Evolutionary conservation across 2,113 vertebrate genomes (phyloP).

Genomic region (Suncus etruscus): DNA sequence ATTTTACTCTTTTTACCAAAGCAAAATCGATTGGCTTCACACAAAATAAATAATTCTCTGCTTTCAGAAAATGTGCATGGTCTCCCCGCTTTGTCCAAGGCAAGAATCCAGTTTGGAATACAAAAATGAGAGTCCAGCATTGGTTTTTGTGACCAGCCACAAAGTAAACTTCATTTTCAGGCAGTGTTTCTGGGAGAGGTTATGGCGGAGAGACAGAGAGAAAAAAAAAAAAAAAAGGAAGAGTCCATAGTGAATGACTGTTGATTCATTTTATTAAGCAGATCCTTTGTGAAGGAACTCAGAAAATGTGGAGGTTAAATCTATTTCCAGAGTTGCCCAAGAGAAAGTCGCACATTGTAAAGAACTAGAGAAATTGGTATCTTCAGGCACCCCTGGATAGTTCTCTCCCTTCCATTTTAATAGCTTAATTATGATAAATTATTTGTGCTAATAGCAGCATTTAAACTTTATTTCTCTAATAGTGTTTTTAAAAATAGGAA

Average conservation of each 20-base stretch:
- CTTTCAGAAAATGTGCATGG: constrained; percentile 80
- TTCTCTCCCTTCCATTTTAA: constrained; percentile 80
- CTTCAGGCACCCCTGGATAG: constrained; percentile 65
- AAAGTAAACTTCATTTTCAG: constrained; percentile 90
- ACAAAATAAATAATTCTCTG: constrained; percentile 75
- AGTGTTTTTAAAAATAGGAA: constrained; percentile 46
- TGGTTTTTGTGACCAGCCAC: constrained; percentile 64
- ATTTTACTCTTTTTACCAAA: constrained; percentile 85
- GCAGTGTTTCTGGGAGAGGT: constrained; percentile 82
- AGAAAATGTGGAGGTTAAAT: constrained; percentile 75
- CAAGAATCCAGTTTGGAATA: constrained; percentile 75
- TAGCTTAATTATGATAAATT: constrained; percentile 58
- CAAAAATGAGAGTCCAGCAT: constrained; percentile 62
- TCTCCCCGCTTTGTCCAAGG: constrained; percentile 75
- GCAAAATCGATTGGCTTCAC: constrained; percentile 70
- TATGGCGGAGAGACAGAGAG: constrained; percentile 40
- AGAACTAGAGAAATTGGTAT: constrained; percentile 70
- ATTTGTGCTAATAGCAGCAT: constrained; percentile 68
- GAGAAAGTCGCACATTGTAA: constrained; percentile 83
- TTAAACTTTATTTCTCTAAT: constrained; percentile 82
- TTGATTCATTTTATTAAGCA: constrained; percentile 79
- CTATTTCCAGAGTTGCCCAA: constrained; percentile 82
- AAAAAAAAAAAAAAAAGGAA: constrained; percentile 60
- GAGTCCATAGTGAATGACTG: constrained; percentile 75
- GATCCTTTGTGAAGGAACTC: constrained; percentile 88